Conservation (phyloP, 2,113 vertebrate species). For the Bombycilla garrulus region DNA sequence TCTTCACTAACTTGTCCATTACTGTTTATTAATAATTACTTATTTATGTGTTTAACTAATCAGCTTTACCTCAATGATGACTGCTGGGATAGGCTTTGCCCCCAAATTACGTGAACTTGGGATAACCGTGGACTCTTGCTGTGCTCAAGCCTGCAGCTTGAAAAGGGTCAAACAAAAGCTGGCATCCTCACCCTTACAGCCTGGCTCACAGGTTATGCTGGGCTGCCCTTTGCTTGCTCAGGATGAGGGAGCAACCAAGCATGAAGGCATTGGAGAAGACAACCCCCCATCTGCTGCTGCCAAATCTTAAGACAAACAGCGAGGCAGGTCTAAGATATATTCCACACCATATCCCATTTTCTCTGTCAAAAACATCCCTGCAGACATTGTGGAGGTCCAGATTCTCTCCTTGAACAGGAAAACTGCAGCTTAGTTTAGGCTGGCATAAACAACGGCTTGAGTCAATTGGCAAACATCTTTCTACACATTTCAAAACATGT, state of each 20-base stretch:
- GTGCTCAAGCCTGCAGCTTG: not conserved
- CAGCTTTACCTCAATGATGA: not conserved
- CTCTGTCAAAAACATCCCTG: not conserved
- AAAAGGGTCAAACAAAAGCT: conserved; percentile 42
- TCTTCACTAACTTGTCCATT: not conserved
- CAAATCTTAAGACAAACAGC: not conserved
- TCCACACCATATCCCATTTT: not conserved
- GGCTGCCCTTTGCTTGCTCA: not conserved
- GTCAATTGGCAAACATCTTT: not conserved
- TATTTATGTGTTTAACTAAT: not conserved
- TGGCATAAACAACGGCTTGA: not conserved
- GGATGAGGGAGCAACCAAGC: not conserved
- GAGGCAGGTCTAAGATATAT: not conserved
- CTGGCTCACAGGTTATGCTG: not conserved
- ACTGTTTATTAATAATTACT: not conserved
- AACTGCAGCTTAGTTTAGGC: not conserved
- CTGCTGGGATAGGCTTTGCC: not conserved
- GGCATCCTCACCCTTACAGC: not conserved
- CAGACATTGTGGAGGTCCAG: not conserved
- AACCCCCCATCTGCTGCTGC: conserved; percentile 24
- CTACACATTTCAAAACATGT: not conserved
- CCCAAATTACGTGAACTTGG: not conserved
- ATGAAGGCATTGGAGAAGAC: conserved; percentile 23
- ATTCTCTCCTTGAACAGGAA: not conserved
- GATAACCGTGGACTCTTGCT: not conserved